phyloP scores from a whole-genome alignment of 2,797 vertebrate genomes.

The Steatocranus sp. region DNA sequence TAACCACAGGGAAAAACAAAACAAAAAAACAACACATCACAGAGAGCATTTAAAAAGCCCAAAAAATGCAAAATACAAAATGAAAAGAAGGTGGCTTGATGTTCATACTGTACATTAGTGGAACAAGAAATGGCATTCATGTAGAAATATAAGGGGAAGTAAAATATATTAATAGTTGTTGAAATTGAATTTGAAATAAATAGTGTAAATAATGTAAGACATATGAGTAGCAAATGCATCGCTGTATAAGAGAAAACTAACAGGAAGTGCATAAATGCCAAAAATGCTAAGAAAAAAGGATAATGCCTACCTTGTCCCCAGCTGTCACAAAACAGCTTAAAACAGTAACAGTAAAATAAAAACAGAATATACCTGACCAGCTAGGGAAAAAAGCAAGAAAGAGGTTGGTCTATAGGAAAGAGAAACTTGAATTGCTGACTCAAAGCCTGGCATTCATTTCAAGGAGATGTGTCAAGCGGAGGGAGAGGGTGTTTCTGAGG shows the following conservation, averaged over 20 bases:
- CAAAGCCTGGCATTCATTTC: conserved; percentile 57
- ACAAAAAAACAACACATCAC: conserved; percentile 43
- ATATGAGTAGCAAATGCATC: neutral
- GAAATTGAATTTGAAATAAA: neutral
- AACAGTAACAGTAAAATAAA: neutral
- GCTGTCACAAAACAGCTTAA: conserved; percentile 13
- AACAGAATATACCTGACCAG: conserved; percentile 28
- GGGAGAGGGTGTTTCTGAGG: conserved; percentile 27
- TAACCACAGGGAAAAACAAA: conserved; percentile 15
- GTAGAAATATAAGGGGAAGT: neutral
- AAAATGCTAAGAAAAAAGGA: neutral
- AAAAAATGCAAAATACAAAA: neutral
- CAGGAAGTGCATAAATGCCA: neutral
- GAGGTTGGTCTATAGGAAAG: neutral
- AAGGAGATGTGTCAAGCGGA: conserved; percentile 44
- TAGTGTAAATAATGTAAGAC: neutral
- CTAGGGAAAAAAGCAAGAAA: neutral
- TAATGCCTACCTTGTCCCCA: neutral
- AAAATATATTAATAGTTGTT: neutral
- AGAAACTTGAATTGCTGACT: conserved; percentile 53
- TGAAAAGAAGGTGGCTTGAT: neutral
- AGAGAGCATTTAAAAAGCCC: conserved; percentile 10
- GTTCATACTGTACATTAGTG: neutral
- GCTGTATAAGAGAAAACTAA: neutral
- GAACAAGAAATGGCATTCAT: neutral